Conservation (phyloP, 2,113 vertebrate species). For the Sula dactylatra region DNA sequence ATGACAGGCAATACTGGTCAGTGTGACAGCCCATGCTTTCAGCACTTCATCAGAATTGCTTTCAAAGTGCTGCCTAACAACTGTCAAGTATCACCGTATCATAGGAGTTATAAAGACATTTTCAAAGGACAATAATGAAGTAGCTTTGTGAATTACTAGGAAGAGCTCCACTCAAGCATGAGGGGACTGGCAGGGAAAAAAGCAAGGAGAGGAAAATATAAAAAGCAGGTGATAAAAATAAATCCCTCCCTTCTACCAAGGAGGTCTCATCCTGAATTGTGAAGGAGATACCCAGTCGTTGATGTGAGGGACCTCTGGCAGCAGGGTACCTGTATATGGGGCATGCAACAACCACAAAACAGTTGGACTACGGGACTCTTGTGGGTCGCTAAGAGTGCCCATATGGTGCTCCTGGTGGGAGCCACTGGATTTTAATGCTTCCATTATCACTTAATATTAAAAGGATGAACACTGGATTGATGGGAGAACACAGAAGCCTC, state of each 20-base stretch:
- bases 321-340: background rate
- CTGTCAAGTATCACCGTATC: background rate
- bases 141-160: background rate
- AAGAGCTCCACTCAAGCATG: background rate
- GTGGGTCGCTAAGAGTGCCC: too few relatives aligned
- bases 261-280: background rate
- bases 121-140: constrained; percentile 3
- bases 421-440: background rate
- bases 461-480: background rate
- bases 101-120: background rate
- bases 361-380: fast-evolving
- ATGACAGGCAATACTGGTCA: constrained; percentile 39
- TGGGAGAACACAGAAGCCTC: background rate
- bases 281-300: background rate
- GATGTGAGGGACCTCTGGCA: background rate
- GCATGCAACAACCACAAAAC: background rate
- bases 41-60: constrained; percentile 30
- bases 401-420: background rate
- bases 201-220: background rate
- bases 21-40: background rate
- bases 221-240: background rate
- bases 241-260: background rate
- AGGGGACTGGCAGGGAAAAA: background rate
- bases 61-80: background rate
- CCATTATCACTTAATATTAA: background rate